Percentiles rank a stretch among this genome's conserved stretches.
Conservation (phyloP, 2,113 vertebrate genomes). For the Elachura formosa region DNA sequence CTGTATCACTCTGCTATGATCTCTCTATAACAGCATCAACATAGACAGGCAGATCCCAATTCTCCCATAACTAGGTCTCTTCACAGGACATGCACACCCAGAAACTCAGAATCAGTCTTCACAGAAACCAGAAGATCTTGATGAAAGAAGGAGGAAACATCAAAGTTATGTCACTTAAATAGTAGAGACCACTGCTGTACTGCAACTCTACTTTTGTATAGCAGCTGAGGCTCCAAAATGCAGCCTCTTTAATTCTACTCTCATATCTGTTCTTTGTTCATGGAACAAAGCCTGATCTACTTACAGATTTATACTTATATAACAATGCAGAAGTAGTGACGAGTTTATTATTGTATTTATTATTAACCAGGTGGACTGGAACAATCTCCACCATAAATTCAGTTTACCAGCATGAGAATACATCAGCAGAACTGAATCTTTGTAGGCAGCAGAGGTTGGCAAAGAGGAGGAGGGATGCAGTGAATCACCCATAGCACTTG, state of each 20-base stretch:
- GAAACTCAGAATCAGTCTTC: not conserved
- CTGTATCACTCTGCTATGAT: not conserved
- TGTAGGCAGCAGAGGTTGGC: not conserved
- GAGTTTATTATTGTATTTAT: not conserved
- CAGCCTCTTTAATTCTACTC: not conserved
- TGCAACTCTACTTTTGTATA: not conserved
- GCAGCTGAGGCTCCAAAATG: not conserved
- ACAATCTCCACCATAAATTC: not conserved
- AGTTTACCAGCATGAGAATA: not conserved
- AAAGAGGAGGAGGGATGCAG: not conserved
- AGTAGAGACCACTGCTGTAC: not conserved
- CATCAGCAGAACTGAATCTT: not conserved
- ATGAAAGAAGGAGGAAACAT: not conserved
- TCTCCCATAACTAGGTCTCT: not conserved
- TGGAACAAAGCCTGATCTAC: not conserved
- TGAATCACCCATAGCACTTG: not conserved
- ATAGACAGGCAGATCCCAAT: not conserved
- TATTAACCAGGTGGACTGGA: constrained; percentile 4
- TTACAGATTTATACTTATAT: not conserved
- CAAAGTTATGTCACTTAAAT: not conserved
- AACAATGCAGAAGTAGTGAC: not conserved
- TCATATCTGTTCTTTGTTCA: not conserved
- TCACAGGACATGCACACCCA: not conserved
- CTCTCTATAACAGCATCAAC: not conserved
- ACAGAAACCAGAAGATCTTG: not conserved